Conservation (phyloP, 2,113 vertebrate genomes). For the Micronycteris hirsuta region DNA sequence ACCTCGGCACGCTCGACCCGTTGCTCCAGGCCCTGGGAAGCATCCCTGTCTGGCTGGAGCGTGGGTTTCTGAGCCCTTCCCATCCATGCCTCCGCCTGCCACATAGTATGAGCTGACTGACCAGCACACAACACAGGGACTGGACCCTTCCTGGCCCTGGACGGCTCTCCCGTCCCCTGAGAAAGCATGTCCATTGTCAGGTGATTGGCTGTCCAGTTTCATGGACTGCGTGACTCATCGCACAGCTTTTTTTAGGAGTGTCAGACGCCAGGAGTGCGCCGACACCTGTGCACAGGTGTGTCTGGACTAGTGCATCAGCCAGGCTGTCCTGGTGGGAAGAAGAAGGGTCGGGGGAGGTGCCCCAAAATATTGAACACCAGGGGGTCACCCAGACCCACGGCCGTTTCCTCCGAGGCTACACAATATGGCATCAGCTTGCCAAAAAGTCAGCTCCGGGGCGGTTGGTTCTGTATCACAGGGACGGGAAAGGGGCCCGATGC, state of each 20-base stretch:
- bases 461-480: not conserved
- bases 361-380: not conserved
- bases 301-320: not conserved
- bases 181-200: accelerated
- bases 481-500: not conserved
- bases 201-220: accelerated
- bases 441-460: not conserved
- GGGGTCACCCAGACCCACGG: not conserved
- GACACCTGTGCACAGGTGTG: accelerated
- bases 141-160: accelerated
- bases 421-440: accelerated
- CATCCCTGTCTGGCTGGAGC: accelerated
- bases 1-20: accelerated
- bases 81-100: accelerated
- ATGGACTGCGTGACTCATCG: accelerated
- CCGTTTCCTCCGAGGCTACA: not conserved
- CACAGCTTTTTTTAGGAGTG: accelerated
- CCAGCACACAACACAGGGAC: not conserved
- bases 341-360: not conserved
- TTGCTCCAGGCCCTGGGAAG: accelerated
- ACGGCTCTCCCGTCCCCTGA: not conserved
- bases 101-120: not conserved
- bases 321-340: accelerated
- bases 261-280: no score
- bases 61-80: not conserved